Evolutionary conservation across 2,113 vertebrate genomes (phyloP).

Genomic region (Trochalopteron elliotii): DNA sequence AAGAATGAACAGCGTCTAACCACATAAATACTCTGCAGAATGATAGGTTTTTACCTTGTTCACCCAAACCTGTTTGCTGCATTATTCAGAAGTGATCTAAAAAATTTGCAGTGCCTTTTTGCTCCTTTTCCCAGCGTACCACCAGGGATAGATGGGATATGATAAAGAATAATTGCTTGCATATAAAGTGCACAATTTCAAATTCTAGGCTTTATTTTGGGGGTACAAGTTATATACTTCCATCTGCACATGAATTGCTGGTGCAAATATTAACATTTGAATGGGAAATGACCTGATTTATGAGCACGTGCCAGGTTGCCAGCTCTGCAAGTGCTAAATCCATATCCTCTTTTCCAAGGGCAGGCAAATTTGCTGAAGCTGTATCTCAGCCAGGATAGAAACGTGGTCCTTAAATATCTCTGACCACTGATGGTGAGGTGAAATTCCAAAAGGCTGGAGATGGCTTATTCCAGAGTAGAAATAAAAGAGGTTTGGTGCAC

Average conservation of each 20-base stretch:
- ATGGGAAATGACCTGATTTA: constrained; percentile 21
- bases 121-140: background rate
- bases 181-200: constrained; percentile 7
- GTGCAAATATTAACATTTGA: constrained; percentile 50
- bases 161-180: background rate
- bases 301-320: background rate
- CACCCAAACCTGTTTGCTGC: background rate
- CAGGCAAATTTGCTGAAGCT: background rate
- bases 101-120: background rate
- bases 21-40: background rate
- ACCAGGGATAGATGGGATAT: background rate
- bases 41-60: background rate
- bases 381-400: background rate
- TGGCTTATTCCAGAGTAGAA: background rate
- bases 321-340: constrained; percentile 6
- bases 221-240: constrained; percentile 21
- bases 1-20: background rate
- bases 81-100: background rate
- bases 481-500: background rate
- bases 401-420: background rate
- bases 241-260: constrained; percentile 47
- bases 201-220: constrained; percentile 4
- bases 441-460: background rate
- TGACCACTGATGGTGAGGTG: background rate
- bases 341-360: background rate